Conservation (phyloP, 1,140 invertebrate species). For the Episyrphus balteatus region DNA sequence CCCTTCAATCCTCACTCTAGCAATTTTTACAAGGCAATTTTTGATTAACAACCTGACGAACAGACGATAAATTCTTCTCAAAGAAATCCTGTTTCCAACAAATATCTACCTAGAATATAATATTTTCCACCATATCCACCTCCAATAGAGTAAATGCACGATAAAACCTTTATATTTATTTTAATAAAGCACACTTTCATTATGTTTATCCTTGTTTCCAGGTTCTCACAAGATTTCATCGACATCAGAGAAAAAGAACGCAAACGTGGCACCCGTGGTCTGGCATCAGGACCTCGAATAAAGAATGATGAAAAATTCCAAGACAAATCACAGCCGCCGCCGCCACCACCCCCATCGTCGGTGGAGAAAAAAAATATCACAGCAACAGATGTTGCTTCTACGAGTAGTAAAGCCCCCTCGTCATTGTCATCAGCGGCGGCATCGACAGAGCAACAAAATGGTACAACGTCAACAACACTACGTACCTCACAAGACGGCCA, state of each 20-base stretch:
- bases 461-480: constrained; percentile 5
- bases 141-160: too few species aligned
- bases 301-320: constrained; percentile 6
- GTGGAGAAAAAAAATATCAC: constrained; percentile 16
- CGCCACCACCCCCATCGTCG: constrained; percentile 2
- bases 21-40: too few species aligned
- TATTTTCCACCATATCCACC: too few species aligned
- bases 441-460: constrained; percentile 3
- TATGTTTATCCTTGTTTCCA: constrained; percentile 24
- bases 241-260: constrained; percentile 75
- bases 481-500: background rate
- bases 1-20: too few species aligned
- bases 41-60: too few species aligned
- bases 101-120: too few species aligned
- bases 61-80: too few species aligned
- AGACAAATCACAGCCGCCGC: constrained; percentile 8
- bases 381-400: background rate
- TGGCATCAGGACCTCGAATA: constrained; percentile 12
- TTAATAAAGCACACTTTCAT: background rate
- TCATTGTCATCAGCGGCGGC: background rate
- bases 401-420: background rate
- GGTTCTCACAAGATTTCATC: constrained; percentile 85
- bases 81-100: too few species aligned
- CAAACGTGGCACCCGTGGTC: constrained; percentile 37
- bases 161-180: too few species aligned